Evolutionary conservation across 2,888 invertebrate genomes (phyloP).

Genomic region (Melinopterus prodromus): DNA sequence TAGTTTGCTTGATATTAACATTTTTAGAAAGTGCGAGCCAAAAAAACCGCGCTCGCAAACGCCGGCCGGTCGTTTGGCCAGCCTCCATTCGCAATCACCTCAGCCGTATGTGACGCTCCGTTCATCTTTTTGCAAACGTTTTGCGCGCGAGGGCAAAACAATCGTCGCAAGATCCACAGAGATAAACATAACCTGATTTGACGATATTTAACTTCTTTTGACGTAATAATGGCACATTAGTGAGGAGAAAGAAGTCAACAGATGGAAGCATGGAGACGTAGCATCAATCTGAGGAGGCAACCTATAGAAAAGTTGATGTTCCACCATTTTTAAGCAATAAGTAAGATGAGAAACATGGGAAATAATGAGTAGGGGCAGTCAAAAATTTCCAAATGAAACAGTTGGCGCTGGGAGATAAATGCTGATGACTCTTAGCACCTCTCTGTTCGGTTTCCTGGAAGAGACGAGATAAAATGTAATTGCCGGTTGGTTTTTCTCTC

Average conservation of each 20-base stretch:
- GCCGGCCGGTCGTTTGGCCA: not conserved
- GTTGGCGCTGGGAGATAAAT: not conserved
- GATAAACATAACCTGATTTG: not conserved
- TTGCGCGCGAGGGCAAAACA: not conserved
- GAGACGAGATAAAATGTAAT: not conserved
- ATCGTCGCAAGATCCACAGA: not conserved
- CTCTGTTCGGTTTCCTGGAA: not conserved
- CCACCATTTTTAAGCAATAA: not conserved
- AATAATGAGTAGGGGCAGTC: not conserved
- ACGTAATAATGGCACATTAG: too few relatives aligned
- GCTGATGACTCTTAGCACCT: not conserved
- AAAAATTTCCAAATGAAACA: not conserved
- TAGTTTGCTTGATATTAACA: conserved; percentile 4
- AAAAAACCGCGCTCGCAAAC: not conserved
- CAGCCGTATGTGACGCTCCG: not conserved
- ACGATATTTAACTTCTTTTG: not conserved
- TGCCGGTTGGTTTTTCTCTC: not conserved
- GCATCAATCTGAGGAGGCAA: too few relatives aligned
- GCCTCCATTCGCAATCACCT: not conserved
- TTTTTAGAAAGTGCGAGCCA: conserved; percentile 4
- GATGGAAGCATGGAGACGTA: too few relatives aligned
- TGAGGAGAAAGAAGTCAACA: too few relatives aligned
- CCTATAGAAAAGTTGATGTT: too few relatives aligned
- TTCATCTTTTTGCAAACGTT: not conserved
- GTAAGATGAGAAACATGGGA: not conserved